A percentile compares a stretch with the other conserved stretches of the same genome.
Evolutionary conservation across 2,797 vertebrate genomes (phyloP).

Genomic region (Eleutherodactylus coqui): DNA sequence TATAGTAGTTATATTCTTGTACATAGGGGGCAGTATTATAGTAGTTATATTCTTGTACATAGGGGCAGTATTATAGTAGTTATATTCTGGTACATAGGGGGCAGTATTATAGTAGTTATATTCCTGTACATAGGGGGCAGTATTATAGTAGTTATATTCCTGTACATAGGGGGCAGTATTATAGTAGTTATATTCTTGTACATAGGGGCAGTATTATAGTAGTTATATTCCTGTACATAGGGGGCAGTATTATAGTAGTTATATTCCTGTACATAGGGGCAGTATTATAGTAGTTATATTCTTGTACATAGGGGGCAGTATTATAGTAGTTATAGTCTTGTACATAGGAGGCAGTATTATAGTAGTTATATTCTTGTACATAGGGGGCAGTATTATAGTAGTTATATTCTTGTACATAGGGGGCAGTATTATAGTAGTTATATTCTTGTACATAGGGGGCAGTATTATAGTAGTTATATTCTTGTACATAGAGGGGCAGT

Average conservation of each 20-base stretch:
- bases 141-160: neutral
- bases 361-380: no score
- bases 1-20: constrained; percentile 9
- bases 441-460: neutral
- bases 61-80: neutral
- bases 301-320: no score
- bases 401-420: neutral
- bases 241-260: no score
- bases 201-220: no score
- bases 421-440: neutral
- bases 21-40: neutral
- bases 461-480: constrained; percentile 6
- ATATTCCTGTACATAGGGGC: no score
- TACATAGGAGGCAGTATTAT: neutral
- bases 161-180: neutral
- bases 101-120: constrained; percentile 1
- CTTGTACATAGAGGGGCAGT: neutral
- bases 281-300: no score
- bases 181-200: constrained; percentile 5
- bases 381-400: neutral
- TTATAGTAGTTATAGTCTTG: no score
- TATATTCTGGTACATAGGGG: neutral
- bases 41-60: no score
- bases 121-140: neutral
- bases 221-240: no score